Evolutionary conservation across 2,888 invertebrate genomes (phyloP), one percentile per base, ranked within the genome.

Genomic region (Gasteruption jaculator): DNA sequence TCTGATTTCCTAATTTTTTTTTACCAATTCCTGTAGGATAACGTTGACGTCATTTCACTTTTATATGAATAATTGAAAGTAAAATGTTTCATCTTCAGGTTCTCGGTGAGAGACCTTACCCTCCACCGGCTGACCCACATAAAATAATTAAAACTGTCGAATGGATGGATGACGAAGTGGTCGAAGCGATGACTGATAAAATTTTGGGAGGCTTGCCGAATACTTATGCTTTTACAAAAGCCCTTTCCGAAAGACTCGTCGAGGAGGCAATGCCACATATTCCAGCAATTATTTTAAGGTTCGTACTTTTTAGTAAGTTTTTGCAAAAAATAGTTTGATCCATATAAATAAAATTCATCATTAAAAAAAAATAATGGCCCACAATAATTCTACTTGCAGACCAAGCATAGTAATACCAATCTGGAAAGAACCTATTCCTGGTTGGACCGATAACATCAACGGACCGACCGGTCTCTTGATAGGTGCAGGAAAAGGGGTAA

Each of bases 161-260:
- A 65, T 85, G 86, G 83, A 79, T 89, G 76, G 80, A 81, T 6
- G 85, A 87, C 6, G 84, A 84, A 0, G 78, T 84, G 0, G 76
- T 83, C 6, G 74, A 78, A 43, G 65, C 75, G 3, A 81, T 85
- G 63, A 81, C 82, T 26, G 75, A 78, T 30, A 81, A 81, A 77
- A 75, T 90, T 44, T 71, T 85, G 60, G 84, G 86, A 26, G 79
- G 82, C 50, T 77, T 88, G 41, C 94, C 94, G 0, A 94, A 94
- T 68, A 91, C 92, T 0, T 95, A 95, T 65, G 91, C 94, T 0
- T 93, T 87, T 65, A 94, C 95, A 0, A 96, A 96, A 73, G 88
- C 92, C 0, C 71, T 96, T 10, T 88, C 91, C 0, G 95, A 96
- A 71, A 81, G 84, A 10, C 63, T 93, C 43, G 85, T 91, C 1